Conservation (phyloP, 2,888 invertebrate species). For the Cosmia trapezina region DNA sequence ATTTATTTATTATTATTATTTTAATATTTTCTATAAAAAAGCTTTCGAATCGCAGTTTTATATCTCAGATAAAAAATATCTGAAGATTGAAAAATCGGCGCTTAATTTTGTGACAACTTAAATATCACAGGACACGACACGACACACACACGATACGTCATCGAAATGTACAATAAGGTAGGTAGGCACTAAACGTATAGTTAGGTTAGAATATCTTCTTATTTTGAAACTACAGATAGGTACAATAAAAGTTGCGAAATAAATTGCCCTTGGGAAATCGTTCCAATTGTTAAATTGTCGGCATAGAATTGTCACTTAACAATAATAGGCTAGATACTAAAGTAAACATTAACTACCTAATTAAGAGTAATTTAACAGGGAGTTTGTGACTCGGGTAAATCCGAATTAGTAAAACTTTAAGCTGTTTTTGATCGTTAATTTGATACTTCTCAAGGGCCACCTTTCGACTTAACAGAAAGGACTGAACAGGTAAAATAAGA, state of each 20-base stretch:
- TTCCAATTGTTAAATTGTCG: conserved; percentile 9
- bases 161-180: neutral
- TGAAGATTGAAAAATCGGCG: neutral
- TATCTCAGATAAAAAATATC: neutral
- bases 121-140: neutral
- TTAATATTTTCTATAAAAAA: neutral
- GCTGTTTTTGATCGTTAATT: conserved; percentile 24
- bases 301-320: conserved; percentile 14
- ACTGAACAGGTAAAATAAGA: conserved; percentile 25
- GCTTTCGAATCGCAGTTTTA: neutral
- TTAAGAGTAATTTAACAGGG: conserved; percentile 18
- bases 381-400: neutral
- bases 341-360: conserved; percentile 14
- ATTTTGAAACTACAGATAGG: neutral
- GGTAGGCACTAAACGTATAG: neutral
- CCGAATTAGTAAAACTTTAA: conserved; percentile 23
- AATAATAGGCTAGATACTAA: conserved; percentile 13
- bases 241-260: neutral
- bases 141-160: too few species aligned
- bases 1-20: too few species aligned
- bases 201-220: neutral
- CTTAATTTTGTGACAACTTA: neutral
- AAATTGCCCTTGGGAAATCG: conserved; percentile 4
- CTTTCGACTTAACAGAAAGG: conserved; percentile 13
- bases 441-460: conserved; percentile 13